Evolutionary conservation across 1,140 invertebrate genomes (phyloP).

Genomic region (Hesperophylax magnus): DNA sequence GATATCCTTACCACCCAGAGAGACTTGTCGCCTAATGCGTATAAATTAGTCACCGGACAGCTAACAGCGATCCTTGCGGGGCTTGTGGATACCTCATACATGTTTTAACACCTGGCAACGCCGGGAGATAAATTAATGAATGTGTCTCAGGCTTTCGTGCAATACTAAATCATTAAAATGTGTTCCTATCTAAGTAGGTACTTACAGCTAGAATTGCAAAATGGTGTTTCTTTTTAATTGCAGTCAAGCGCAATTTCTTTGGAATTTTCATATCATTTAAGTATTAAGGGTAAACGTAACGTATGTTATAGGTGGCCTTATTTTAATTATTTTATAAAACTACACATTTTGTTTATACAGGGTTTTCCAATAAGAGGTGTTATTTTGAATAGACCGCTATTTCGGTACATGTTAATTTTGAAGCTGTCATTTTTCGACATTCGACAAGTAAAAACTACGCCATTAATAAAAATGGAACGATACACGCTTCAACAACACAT

Average conservation of each 20-base stretch:
- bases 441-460: too few relatives aligned
- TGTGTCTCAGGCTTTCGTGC: background rate
- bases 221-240: background rate
- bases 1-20: slow-evolving; percentile 49
- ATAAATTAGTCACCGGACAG: slow-evolving; percentile 56
- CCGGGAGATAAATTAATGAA: slow-evolving; percentile 1
- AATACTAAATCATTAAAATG: background rate
- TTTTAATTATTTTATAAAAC: too few relatives aligned
- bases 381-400: too few relatives aligned
- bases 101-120: background rate
- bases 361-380: too few relatives aligned
- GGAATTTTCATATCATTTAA: too few relatives aligned
- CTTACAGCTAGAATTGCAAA: background rate
- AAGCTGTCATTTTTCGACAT: too few relatives aligned
- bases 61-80: slow-evolving; percentile 21
- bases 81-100: background rate
- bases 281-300: too few relatives aligned
- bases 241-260: background rate
- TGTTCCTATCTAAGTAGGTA: background rate
- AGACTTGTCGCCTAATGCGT: slow-evolving; percentile 47
- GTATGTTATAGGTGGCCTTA: too few relatives aligned
- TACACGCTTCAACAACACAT: too few relatives aligned
- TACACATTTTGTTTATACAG: too few relatives aligned
- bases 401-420: too few relatives aligned
- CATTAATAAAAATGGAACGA: too few relatives aligned